Evolutionary conservation across 2,113 vertebrate species (phyloP), one percentile per base, ranked within the genome.

Genomic region (Pogonocichla stellata): DNA sequence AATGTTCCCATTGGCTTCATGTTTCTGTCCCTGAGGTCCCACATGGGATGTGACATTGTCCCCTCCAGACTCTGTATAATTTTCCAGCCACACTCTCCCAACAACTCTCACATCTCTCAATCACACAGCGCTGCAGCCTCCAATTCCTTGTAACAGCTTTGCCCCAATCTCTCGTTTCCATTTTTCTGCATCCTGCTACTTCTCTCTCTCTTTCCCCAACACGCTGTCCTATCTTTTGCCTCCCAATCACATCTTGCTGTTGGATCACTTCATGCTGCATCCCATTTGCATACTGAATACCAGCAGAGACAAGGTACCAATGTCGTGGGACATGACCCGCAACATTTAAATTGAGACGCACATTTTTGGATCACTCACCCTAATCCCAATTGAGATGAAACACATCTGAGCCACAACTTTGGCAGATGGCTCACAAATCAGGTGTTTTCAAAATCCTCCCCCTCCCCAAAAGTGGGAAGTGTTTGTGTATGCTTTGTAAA

Each of bases 261-360:
- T 93, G 80, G 72, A 95, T 95, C 72, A 54, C 88, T 92, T 90
- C 93, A 12, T 89, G 77, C 93, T 95, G 92, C 79, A 97, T 92
- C 33, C 75, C 45, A 97, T 97, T 97, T 96, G 95, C 97, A 97
- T 97, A 92, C 83, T 93, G 96, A 97, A 95, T 87, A 69, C 86
- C 86, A 86, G 86, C 74, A 16, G 74, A 95, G 75, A 95, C 90
- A 95, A 92, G 94, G 86, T 93, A 95, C 82, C 94, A 96, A 95
- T 93, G 94, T 96, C 94, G 45, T 93, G 95, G 92, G 96, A 97
- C 82, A 4, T 94, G 95, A 97, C 94, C 95, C 72, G 10, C 77
- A 87, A 92, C 93, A 22, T 77, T 96, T 53, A 71, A 70, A 96
- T 69, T 57, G 79, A 95, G 70, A 79, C 20, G 19, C 69, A 25